Base-by-base conservation (phyloP, 2,113 vertebrate species). In the Cervus canadensis region DNA sequence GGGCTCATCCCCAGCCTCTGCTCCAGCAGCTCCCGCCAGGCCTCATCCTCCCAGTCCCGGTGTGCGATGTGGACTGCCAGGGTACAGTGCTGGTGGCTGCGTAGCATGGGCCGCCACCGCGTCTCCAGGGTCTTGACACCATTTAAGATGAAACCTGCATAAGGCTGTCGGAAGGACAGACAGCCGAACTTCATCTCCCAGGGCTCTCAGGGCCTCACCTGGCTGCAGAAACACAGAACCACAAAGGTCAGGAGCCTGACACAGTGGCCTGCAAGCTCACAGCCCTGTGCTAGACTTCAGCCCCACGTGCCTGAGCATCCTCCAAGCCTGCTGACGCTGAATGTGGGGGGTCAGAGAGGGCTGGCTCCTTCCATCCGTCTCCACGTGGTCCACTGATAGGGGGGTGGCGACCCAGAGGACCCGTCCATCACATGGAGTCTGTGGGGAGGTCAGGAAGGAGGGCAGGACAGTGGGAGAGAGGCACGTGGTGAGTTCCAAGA, bases 141-240 rank as follows among this genome's bases (percentile, higher is more conserved):
- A 16, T 99, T 99, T 21, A 99, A 94, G 7, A 99, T 95, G 10
- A 99, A 89, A 0, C 99, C 99, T 0, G 99, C 99, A 0, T 99
- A 99, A 0, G 99, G 99, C 71, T 99, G 99, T 1, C 99, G 98
- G 98, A 99, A 99, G 21, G 99, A 99, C n/a, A 99, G 98, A 78
- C 99, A 99, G 4, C 96, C 71, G 13, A 99, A 95, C 92, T 97
- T 99, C 98, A 99, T 98, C 54, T 30, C 67, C n/a, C 33, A 17
- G 3, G 23, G 89, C 14, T n/a, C 62, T 43, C 33, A 48, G 64
- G 48, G 36, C 13, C 3, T 54, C 45, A 0, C 0, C 2, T 10
- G 76, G 82, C 86, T 96, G 40, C 0, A 0, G 76, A 79, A 62
- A 92, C 59, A 48, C 50, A 28, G 52, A 25, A 16, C n/a, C 30